These are phyloP conservation scores for Phymorhynchus buccinoides DNA, from an alignment of 1,140 invertebrate species.

Conservation along the genomic window DNA sequence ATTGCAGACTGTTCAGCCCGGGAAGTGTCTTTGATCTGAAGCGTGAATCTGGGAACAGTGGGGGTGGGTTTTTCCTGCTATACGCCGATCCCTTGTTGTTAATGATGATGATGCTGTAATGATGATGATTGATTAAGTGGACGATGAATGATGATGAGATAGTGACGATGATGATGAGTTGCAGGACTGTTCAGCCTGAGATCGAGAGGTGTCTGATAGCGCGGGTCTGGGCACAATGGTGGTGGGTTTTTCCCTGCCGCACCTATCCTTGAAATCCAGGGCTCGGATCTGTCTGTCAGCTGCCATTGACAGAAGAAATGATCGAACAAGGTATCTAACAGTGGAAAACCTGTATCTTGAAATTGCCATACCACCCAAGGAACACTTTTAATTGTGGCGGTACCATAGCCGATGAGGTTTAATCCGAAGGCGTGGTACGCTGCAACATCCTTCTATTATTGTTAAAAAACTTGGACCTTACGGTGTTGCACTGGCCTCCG, in stretches of 20 bases:
- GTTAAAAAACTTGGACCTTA: no score
- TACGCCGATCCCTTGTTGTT: conserved; percentile 88
- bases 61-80: conserved; percentile 99
- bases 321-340: conserved; percentile 80
- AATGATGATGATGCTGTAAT: no score
- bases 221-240: conserved; percentile 93
- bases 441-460: no score
- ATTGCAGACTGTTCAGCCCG: conserved; percentile 87
- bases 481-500: no score
- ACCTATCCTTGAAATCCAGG: conserved; percentile 92
- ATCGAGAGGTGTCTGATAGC: conserved; percentile 84
- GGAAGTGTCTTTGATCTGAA: conserved; percentile 85
- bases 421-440: no score
- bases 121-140: background rate
- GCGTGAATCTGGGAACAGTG: conserved; percentile 90
- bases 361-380: no score
- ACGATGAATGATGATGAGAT: background rate
- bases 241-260: conserved; percentile 98
- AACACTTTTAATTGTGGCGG: no score
- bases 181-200: conserved; percentile 87
- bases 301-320: conserved; percentile 95
- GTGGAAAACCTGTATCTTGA: no score
- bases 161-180: background rate
- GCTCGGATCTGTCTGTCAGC: conserved; percentile 97
- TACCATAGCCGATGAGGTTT: no score